Base-by-base conservation (phyloP, 2,113 vertebrate species). In the Microcebus lehilahytsara region DNA sequence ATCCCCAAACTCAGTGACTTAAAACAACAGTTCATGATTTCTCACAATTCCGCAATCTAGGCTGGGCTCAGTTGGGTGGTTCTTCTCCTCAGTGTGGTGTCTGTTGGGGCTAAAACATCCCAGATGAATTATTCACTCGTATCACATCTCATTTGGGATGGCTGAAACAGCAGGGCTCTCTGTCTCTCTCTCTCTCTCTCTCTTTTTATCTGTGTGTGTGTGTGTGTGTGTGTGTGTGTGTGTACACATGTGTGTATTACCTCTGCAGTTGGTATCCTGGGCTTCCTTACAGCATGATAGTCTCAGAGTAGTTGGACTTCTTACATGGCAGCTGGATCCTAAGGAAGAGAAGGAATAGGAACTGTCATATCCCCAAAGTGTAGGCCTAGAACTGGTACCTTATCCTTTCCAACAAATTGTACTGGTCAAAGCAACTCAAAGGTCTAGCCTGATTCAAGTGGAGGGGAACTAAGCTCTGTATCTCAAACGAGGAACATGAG, bases 51-150 rank as follows among this genome's bases (percentile, higher is more conserved):
- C 72, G 14, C 10, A 10, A 8, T 32, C 6, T 16, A 46, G 49
- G 25, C 37, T 49, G 58, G 71, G 86, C 20, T 80, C 58, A 53
- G 84, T 0, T 19, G 78, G 58, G 14, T 64, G 83, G 12, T 27
- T 96, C 90, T 72, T 96, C 95, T 89, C n/a, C 42, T 79, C 86
- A 40, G 12, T 12, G 25, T 12, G 37, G 46, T 27, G 5, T 51
- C 74, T 25, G 1, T 11, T n/a, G 30, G 60, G 7, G 60, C 23
- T 22, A 37, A 66, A 92, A 83, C 16, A 37, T 27, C 46, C 37
- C 53, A 51, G 37, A 16, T 37, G 74, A 34, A 22, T 56, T 16
- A 20, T 32, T 23, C 1, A 22, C 0, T 0, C 37, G 2, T 30
- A 66, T 91, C 23, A 5, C 20, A 12, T 23, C 32, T 46, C 40